Conservation (phyloP, 2,888 invertebrate genomes). For the Dioctria linearis region DNA sequence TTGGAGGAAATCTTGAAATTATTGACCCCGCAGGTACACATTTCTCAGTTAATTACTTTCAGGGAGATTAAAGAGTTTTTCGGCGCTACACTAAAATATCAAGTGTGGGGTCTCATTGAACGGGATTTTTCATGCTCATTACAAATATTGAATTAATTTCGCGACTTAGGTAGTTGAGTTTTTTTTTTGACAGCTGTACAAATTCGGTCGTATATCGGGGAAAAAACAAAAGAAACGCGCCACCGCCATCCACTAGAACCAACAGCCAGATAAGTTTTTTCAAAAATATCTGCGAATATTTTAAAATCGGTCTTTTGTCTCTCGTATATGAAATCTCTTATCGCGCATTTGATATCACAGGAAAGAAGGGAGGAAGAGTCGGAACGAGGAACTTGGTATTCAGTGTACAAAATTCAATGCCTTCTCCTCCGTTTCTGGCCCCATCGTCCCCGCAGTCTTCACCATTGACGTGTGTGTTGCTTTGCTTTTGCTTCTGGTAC, state of each 20-base stretch:
- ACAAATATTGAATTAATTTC: neutral
- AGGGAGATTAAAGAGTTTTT: constrained; percentile 41
- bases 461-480: constrained; percentile 22
- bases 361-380: neutral
- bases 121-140: constrained; percentile 1
- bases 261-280: constrained; percentile 11
- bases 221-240: no score
- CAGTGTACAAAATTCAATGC: constrained; percentile 44
- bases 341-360: constrained; percentile 40
- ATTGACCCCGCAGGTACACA: constrained; percentile 61
- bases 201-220: constrained; percentile 18
- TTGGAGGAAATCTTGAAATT: constrained; percentile 62
- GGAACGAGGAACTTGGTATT: neutral
- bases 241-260: neutral
- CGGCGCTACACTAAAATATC: constrained; percentile 7
- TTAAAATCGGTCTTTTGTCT: constrained; percentile 42
- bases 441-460: neutral
- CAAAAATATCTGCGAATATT: constrained; percentile 24
- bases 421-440: neutral
- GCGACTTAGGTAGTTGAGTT: neutral
- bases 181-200: constrained; percentile 34
- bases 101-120: constrained; percentile 47
- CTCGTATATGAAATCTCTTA: constrained; percentile 37
- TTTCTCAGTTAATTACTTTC: constrained; percentile 56
- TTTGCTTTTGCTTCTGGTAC: constrained; percentile 35